Percentiles rank a stretch among this genome's conserved stretches.
phyloP scores from a whole-genome alignment of 2,797 vertebrate genomes.

The Acanthurus leucopareius region DNA sequence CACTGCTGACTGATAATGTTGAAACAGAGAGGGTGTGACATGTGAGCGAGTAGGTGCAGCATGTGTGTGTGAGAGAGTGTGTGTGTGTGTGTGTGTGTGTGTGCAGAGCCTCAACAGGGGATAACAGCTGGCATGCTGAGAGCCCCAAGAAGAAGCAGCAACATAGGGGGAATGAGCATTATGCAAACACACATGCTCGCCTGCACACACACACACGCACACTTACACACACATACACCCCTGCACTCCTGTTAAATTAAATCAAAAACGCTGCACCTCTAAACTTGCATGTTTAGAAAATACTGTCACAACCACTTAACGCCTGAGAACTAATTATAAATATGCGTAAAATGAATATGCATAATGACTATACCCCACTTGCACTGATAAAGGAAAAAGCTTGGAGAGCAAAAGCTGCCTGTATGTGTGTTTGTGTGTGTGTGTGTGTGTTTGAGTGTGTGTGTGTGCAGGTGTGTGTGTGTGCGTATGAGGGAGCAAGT shows the following conservation, averaged over 20 bases:
- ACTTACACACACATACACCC: constrained; percentile 1
- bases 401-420: constrained; percentile 72
- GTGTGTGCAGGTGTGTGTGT: constrained; percentile 9
- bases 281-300: constrained; percentile 68
- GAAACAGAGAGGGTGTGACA: constrained; percentile 63
- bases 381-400: constrained; percentile 73
- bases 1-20: constrained; percentile 60
- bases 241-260: constrained; percentile 49
- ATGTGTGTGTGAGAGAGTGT: constrained; percentile 12
- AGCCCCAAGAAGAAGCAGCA: constrained; percentile 52
- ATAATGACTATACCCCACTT: constrained; percentile 67
- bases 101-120: constrained; percentile 48
- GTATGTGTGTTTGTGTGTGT: constrained; percentile 26
- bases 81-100: constrained; percentile 35
- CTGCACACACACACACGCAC: background rate
- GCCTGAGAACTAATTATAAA: constrained; percentile 77
- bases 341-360: constrained; percentile 77
- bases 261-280: constrained; percentile 46
- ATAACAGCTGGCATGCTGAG: constrained; percentile 74
- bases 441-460: background rate
- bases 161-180: constrained; percentile 57
- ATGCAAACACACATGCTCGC: constrained; percentile 52
- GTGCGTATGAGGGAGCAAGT: too few species aligned
- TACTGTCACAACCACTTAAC: constrained; percentile 69
- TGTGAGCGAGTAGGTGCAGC: constrained; percentile 56